Evolutionary conservation across 2,797 vertebrate genomes (phyloP), one percentile per base, ranked within the genome.

Genomic region (Sebastes taczanowskii): DNA sequence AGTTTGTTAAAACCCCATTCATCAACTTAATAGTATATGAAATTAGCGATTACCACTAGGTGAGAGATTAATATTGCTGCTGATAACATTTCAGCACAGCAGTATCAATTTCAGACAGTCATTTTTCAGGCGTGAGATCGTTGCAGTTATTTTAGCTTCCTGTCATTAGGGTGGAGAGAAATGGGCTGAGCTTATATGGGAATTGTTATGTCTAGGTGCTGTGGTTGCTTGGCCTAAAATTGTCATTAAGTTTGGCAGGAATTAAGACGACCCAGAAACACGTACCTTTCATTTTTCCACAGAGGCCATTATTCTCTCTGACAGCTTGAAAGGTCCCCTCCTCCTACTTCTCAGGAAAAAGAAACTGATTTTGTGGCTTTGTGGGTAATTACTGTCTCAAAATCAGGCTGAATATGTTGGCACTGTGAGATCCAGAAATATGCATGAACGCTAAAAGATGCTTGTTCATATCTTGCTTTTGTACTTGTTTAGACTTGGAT

Each of bases 1-100:
- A 80, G 85, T 92, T 84, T 87, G 83, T 91, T 90, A 89, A 94
- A 90, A 86, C 62, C 63, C 64, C 86, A 94, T 95, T 91, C 58
- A 89, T 94, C 93, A 93, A 66, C 68, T 81, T 89, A 90, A 89
- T 91, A 84, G 83, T 80, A 84, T 83, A 86, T 88, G 74, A 92
- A 91, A 91, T 88, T 89, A 87, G 87, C 35, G 61, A 90, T 94
- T 92, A 85, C 64, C 79, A 67, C 65, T 55, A 83, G 85, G 87
- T 87, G 89, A 89, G 86, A 90, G 85, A 95, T 93, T 89, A 88
- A 92, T 92, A 87, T 91, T 81, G 80, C 75, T 16, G 58, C 83
- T 91, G 88, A 93, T 89, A 88, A 86, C 82, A 74, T 93, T 92
- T 92, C 77, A 85, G 77, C 71, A 27, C 75, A 32, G 74, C 83